Conservation (phyloP, 2,113 vertebrate genomes). For the Riparia riparia region DNA sequence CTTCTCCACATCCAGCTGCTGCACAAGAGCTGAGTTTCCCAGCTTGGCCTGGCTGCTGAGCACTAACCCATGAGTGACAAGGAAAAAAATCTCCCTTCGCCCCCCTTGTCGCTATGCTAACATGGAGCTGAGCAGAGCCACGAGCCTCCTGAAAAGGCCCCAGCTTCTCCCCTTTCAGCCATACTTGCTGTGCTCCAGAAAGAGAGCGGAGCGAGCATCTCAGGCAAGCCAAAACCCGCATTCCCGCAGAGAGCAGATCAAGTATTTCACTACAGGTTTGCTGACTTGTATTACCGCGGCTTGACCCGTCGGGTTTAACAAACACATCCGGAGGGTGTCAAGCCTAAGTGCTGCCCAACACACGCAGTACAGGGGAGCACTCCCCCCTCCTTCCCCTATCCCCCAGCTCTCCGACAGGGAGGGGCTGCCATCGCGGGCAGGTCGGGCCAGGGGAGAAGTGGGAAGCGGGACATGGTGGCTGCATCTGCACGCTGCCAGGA, state of each 20-base stretch:
- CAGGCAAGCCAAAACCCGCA: not conserved
- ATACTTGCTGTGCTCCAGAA: not conserved
- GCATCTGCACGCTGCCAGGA: rapidly evolving
- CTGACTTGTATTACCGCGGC: not conserved
- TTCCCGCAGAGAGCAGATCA: rapidly evolving
- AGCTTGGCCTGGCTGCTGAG: not conserved
- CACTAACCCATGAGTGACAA: not conserved
- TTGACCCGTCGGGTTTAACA: not conserved
- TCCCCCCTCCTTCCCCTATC: not conserved
- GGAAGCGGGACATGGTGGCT: rapidly evolving
- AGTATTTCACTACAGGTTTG: not conserved
- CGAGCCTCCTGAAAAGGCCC: not conserved
- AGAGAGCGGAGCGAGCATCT: not conserved
- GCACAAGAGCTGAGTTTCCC: not conserved
- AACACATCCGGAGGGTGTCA: not conserved
- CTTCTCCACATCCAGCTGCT: not conserved
- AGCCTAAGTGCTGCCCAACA: rapidly evolving
- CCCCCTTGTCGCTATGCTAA: not conserved
- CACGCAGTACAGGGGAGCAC: rapidly evolving
- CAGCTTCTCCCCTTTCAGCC: not conserved
- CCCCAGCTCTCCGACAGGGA: rapidly evolving
- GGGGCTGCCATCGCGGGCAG: rapidly evolving
- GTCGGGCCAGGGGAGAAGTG: rapidly evolving
- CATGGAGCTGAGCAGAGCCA: not conserved
- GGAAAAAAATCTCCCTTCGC: not conserved